Percentiles rank a stretch among this genome's conserved stretches.
Conservation (phyloP, 2,888 invertebrate genomes). For the Polia nebulosa region DNA sequence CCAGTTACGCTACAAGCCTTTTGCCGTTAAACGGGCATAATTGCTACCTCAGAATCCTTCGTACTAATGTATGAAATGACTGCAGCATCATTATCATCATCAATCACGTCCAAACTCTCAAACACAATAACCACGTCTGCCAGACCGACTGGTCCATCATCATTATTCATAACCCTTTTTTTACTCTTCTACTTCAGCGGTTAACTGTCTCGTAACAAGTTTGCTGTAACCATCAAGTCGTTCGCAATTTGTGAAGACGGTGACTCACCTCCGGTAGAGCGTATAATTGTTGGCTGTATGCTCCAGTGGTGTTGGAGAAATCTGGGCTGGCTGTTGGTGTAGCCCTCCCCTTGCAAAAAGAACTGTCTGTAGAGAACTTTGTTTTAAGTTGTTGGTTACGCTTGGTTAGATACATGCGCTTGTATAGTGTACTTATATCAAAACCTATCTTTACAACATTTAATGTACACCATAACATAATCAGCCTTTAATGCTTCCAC, state of each 20-base stretch:
- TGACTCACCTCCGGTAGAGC: conserved; percentile 69
- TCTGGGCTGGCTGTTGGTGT: conserved; percentile 8
- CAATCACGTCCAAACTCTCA: not conserved
- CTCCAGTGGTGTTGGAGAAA: conserved; percentile 58
- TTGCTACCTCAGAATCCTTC: not conserved
- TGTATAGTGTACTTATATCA: too few species aligned
- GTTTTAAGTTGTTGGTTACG: not conserved
- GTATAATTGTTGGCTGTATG: conserved; percentile 66
- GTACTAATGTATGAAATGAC: too few species aligned
- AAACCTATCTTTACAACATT: too few species aligned
- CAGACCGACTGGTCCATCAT: not conserved
- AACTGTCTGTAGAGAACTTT: not conserved
- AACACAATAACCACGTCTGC: not conserved
- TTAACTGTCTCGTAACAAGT: conserved; percentile 37
- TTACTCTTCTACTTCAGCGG: not conserved
- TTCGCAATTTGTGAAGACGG: conserved; percentile 29
- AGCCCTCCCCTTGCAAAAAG: conserved; percentile 6
- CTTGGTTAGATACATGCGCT: not conserved
- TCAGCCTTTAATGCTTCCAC: not conserved
- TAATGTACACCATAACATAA: not conserved
- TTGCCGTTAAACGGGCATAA: not conserved
- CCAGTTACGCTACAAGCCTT: not conserved
- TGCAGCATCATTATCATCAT: not conserved
- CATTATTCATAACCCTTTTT: conserved; percentile 9
- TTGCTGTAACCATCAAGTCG: conserved; percentile 23